phyloP scores from a whole-genome alignment of 1,140 invertebrate genomes.

The Orius insidiosus region DNA sequence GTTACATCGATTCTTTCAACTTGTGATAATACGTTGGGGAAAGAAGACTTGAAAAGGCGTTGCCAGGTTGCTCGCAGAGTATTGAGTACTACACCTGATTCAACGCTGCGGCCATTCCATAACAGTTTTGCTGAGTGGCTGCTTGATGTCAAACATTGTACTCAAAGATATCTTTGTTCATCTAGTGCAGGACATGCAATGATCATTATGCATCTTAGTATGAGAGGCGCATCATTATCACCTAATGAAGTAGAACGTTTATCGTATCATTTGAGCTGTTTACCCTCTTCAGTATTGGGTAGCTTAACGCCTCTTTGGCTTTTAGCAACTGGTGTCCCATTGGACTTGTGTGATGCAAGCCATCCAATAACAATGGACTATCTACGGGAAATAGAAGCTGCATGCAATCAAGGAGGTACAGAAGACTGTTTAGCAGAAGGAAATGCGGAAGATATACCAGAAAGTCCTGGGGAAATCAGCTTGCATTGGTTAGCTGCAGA shows the following conservation, averaged over 20 bases:
- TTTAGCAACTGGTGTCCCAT: conserved; percentile 14
- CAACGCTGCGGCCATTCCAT: conserved; percentile 56
- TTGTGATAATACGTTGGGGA: conserved; percentile 57
- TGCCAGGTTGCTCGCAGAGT: conserved; percentile 60
- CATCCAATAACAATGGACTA: conserved; percentile 12
- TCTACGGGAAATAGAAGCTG: conserved; percentile 16
- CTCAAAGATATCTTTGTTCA: conserved; percentile 79
- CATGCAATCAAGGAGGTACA: conserved; percentile 13
- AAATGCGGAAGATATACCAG: not conserved
- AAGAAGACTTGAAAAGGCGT: conserved; percentile 70
- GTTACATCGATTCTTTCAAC: conserved; percentile 66
- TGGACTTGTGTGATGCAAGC: conserved; percentile 16
- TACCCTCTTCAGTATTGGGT: conserved; percentile 17
- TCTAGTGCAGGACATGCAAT: conserved; percentile 75
- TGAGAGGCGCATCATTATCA: conserved; percentile 29
- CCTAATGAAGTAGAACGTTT: conserved; percentile 35
- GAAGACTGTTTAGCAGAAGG: conserved; percentile 13
- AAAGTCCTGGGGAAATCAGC: conserved; percentile 16
- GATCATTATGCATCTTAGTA: conserved; percentile 67
- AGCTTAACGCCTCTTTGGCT: conserved; percentile 17
- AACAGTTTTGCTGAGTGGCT: conserved; percentile 89
- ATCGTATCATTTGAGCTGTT: conserved; percentile 33
- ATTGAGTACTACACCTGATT: conserved; percentile 36
- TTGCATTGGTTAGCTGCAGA: conserved; percentile 59
- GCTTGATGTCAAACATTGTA: conserved; percentile 89